A percentile compares a stretch with the other conserved stretches of the same genome.
phyloP scores from a whole-genome alignment of 2,888 invertebrate species.

The Yponomeuta cagnagella region DNA sequence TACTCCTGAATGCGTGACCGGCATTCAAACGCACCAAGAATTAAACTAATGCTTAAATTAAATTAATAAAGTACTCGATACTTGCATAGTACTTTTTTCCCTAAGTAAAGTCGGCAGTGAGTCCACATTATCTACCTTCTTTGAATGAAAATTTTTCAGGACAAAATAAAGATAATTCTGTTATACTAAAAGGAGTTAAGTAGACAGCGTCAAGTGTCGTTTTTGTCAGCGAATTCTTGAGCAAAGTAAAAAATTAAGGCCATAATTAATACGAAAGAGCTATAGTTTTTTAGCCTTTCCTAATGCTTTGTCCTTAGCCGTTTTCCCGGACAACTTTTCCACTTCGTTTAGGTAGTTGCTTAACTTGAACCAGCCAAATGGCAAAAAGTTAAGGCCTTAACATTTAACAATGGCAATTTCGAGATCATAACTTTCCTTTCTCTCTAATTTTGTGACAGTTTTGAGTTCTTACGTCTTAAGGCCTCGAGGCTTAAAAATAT shows the following conservation, averaged over 20 bases:
- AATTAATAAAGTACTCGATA: too few species aligned
- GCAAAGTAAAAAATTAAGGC: neutral
- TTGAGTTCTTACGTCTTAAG: slow-evolving; percentile 39
- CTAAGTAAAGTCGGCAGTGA: too few species aligned
- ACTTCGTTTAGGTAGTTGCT: slow-evolving; percentile 74
- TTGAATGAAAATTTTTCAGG: too few species aligned
- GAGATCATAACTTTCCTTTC: slow-evolving; percentile 46
- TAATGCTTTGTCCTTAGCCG: slow-evolving; percentile 20
- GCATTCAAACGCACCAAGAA: too few species aligned
- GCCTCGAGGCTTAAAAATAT: slow-evolving; percentile 10
- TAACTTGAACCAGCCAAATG: slow-evolving; percentile 65
- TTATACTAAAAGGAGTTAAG: too few species aligned
- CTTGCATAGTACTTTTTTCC: too few species aligned
- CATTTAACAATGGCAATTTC: slow-evolving; percentile 73
- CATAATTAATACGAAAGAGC: neutral
- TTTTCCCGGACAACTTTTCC: slow-evolving; percentile 67
- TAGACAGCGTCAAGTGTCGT: too few species aligned
- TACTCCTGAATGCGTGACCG: too few species aligned
- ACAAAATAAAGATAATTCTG: too few species aligned
- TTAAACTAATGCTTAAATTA: too few species aligned
- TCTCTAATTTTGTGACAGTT: slow-evolving; percentile 50
- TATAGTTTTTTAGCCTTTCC: neutral
- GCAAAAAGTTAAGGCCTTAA: slow-evolving; percentile 64
- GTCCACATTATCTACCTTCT: too few species aligned
- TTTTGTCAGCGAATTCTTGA: too few species aligned